Base-by-base conservation (phyloP, 2,113 vertebrate species). In the Gasterosteus nipponicus region DNA sequence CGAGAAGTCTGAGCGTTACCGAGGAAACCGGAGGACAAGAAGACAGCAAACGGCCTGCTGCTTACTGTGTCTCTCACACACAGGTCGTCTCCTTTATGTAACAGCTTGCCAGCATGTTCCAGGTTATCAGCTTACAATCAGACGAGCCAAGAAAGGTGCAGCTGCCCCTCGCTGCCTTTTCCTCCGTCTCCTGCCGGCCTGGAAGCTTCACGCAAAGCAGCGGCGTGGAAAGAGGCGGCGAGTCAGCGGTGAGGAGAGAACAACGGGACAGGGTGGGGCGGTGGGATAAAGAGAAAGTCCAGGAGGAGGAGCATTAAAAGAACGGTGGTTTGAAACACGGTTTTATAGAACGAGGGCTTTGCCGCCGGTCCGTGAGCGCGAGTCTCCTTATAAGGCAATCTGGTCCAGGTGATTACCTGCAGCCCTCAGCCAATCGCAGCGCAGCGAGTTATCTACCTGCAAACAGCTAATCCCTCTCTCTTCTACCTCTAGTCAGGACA, bases 41-140 rank as follows among this genome's bases (percentile, higher is more conserved):
- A 69, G 62, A 54, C 29, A 56, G 68, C 65, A 69, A 54, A 33
- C 67, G 74, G 73, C 29, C 33, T 41, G 46, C 38, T 44, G 58
- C 75, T 71, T 53, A 60, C 47, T 75, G 42, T 78, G 22, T 72
- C 42, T 59, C 70, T 75, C 77, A 39, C 38, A 6, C 8, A 73
- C 59, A 74, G 69, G 68, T 72, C 74, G 81, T 82, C 75, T 77
- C 59, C 64, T 78, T 91, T 90, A 90, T 86, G 79, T 81, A 92
- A 91, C 79, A 81, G 81, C 87, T 87, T 86, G 82, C 53, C 71
- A 60, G 75, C 69, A 68, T 15, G 61, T 69, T 74, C 68, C 66
- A 77, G 54, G 80, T 85, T 86, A 92, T 89, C 89, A 64, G 53
- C 56, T 92, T 89, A 89, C 79, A 72, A 89, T 82, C 73, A 77